A percentile compares a stretch with the other conserved stretches of the same genome.
Conservation (phyloP, 2,888 invertebrate genomes). For the Ephialtes manifestator region DNA sequence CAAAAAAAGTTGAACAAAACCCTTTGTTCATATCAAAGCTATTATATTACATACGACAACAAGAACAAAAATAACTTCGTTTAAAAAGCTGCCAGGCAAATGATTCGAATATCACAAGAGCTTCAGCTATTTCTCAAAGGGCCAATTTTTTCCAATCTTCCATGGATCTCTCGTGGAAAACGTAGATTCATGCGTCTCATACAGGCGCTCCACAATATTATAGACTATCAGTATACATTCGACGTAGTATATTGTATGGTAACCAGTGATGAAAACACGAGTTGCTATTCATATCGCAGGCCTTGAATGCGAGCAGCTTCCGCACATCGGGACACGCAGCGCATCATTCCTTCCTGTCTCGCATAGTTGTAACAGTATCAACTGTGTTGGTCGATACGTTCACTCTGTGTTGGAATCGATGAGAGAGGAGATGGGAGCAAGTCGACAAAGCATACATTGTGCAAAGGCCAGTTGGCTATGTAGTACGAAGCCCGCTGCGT, state of each 20-base stretch:
- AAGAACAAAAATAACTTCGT: too few species aligned
- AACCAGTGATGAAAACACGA: conserved; percentile 25
- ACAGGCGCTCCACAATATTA: not conserved
- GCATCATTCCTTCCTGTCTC: conserved; percentile 1
- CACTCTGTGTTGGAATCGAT: conserved; percentile 15
- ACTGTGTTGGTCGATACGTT: conserved; percentile 5
- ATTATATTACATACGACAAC: too few species aligned
- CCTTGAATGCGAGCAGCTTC: conserved; percentile 26
- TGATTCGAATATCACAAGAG: not conserved
- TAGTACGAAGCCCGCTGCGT: conserved; percentile 34
- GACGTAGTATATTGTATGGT: conserved; percentile 6
- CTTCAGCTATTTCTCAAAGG: not conserved
- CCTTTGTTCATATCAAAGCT: too few species aligned
- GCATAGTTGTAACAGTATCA: conserved; percentile 11
- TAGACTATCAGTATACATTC: not conserved
- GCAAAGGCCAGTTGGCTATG: conserved; percentile 52
- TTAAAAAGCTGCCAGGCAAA: not conserved
- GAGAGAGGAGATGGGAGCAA: not conserved
- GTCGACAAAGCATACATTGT: conserved; percentile 61
- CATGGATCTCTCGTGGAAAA: not conserved
- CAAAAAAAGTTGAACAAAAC: too few species aligned
- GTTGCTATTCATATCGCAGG: not conserved
- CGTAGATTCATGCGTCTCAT: not conserved
- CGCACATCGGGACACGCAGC: not conserved
- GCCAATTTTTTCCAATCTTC: not conserved